Conservation (phyloP, 1,140 invertebrate genomes). For the Drosophila fuyamai region DNA sequence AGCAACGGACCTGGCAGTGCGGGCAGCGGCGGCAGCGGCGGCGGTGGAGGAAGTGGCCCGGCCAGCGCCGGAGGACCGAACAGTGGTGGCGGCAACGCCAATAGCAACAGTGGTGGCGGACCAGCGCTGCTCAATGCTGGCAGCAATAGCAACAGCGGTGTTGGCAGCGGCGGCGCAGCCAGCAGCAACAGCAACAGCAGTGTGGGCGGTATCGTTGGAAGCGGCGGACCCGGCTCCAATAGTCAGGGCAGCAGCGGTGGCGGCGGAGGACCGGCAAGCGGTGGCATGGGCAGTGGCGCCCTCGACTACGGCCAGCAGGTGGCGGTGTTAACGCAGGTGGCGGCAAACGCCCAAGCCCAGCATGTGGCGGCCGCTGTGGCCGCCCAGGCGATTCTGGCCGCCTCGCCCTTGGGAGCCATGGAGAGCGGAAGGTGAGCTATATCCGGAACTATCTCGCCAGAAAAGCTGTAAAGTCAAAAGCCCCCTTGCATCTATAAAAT, state of each 20-base stretch:
- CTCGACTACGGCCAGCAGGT: conserved; percentile 44
- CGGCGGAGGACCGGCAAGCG: conserved; percentile 29
- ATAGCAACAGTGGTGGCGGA: conserved; percentile 59
- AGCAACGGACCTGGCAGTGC: conserved; percentile 71
- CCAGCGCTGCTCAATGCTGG: conserved; percentile 41
- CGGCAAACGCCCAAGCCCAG: conserved; percentile 44
- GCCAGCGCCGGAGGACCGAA: conserved; percentile 47
- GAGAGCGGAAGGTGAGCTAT: conserved; percentile 75
- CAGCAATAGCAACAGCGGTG: conserved; percentile 56
- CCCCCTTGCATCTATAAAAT: too few relatives aligned
- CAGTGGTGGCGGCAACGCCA: conserved; percentile 43
- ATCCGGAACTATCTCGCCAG: too few relatives aligned
- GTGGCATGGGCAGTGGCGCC: conserved; percentile 28
- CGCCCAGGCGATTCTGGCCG: conserved; percentile 59
- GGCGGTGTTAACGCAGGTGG: conserved; percentile 31
- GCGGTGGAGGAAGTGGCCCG: conserved; percentile 33
- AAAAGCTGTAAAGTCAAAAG: too few relatives aligned
- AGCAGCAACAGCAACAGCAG: conserved; percentile 58
- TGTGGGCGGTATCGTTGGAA: conserved; percentile 33
- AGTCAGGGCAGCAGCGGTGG: conserved; percentile 38
- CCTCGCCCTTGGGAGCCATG: conserved; percentile 76
- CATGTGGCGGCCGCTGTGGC: conserved; percentile 72
- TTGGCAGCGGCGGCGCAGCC: conserved; percentile 31
- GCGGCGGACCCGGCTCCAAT: conserved; percentile 38
- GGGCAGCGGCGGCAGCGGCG: conserved; percentile 56